These are phyloP conservation scores for Oplegnathus fasciatus DNA, from an alignment of 2,113 vertebrate genomes.

Conservation along the genomic window DNA sequence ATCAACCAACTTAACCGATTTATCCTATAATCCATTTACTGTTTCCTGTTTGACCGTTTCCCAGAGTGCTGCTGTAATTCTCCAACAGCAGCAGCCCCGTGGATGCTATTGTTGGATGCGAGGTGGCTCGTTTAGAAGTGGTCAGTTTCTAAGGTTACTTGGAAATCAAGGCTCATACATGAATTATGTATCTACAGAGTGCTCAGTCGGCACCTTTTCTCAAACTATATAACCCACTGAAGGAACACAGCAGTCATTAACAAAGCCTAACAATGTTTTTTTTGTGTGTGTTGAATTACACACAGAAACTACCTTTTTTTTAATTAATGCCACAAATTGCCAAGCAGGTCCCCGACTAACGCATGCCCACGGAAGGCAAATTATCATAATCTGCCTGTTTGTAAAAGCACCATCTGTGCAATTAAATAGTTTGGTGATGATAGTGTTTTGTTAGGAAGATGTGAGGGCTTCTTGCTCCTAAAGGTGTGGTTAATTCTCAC, in stretches of 20 bases:
- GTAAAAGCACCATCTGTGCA: slow-evolving; percentile 72
- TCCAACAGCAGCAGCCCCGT: background rate
- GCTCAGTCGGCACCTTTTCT: slow-evolving; percentile 25
- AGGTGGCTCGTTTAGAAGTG: slow-evolving; percentile 13
- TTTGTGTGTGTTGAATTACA: slow-evolving; percentile 21
- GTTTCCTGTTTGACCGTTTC: slow-evolving; percentile 24
- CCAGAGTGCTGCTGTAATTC: slow-evolving; percentile 22
- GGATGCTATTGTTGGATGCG: slow-evolving; percentile 3
- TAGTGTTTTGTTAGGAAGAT: slow-evolving; percentile 57
- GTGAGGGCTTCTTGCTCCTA: slow-evolving; percentile 43
- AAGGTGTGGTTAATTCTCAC: slow-evolving; percentile 64
- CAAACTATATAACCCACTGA: slow-evolving; percentile 12
- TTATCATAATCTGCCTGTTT: slow-evolving; percentile 68
- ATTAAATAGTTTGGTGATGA: slow-evolving; percentile 66
- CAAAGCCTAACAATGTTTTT: slow-evolving; percentile 11
- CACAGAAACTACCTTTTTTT: slow-evolving; percentile 44
- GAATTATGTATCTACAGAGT: slow-evolving; percentile 51
- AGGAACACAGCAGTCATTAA: slow-evolving; percentile 23
- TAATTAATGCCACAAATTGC: slow-evolving; percentile 62
- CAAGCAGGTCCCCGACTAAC: slow-evolving; percentile 54
- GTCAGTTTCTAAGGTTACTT: slow-evolving; percentile 46
- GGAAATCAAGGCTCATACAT: slow-evolving; percentile 37
- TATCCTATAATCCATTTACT: slow-evolving; percentile 41
- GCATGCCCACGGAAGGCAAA: slow-evolving; percentile 41
- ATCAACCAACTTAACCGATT: slow-evolving; percentile 46